Base-by-base conservation (phyloP, 2,113 vertebrate species). In the Tonatia bakeri region DNA sequence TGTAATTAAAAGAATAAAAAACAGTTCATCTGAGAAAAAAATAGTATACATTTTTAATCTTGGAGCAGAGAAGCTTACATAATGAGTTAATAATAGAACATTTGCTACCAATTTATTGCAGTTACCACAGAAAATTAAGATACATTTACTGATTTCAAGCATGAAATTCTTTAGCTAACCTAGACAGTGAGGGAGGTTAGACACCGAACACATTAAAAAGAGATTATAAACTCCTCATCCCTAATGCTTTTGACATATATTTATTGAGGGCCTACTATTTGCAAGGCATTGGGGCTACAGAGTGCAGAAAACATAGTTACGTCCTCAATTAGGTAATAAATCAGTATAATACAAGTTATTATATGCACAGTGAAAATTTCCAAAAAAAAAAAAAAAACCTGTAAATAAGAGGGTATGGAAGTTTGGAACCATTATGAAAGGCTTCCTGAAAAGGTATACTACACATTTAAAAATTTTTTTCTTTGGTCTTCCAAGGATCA, bases 1-100 rank as follows among this genome's bases (percentile, higher is more conserved):
- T 65, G 89, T 94, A 96, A 97, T 95, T 96, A 89, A 61, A 92
- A 69, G 61, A 96, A 97, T 95, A 91, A 97, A 95, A 96, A 96
- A 40, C 95, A 96, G 95, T 75, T 95, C 73, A 96, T 95, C 38
- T 75, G 82, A 91, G 90, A 86, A 94, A 97, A 97, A 93, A 75
- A 87, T 95, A 80, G 73, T 96, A 83, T 86, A 97, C 56, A 89
- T 93, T 96, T 96, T 97, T 83, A 94, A 93, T 95, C 91, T 86
- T 97, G 91, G 59, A 97, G 82, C n/a, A 84, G 69, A 95, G 79
- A 91, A 45, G 22, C 24, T 70, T 90, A 89, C 85, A 96, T 90
- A 92, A 73, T 56, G 96, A 95, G 82, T 90, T 88, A 95, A 94
- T 97, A 94, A 94, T 40, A 56, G 77, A 69, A 95, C 86, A 94